Conservation (phyloP, 2,113 vertebrate genomes). For the Otocyon megalotis region DNA sequence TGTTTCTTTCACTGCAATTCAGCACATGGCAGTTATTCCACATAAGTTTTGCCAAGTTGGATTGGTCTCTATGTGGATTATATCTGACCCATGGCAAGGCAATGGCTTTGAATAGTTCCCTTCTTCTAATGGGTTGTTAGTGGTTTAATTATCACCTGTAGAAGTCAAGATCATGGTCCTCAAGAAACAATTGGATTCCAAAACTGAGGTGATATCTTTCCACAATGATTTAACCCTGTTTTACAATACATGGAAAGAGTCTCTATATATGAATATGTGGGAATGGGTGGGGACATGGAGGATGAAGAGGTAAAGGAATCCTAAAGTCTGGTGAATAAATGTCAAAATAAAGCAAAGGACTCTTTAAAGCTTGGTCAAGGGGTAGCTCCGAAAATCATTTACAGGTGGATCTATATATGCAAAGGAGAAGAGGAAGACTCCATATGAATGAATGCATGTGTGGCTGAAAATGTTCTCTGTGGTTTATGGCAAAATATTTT, state of each 20-base stretch:
- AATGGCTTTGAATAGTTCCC: not conserved
- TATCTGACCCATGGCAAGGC: not conserved
- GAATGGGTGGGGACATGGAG: not conserved
- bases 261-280: not conserved
- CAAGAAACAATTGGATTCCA: not conserved
- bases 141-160: not conserved
- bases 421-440: not conserved
- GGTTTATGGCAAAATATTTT: not conserved
- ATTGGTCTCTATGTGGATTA: not conserved
- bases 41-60: not conserved
- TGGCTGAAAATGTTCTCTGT: not conserved
- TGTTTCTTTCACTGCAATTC: not conserved
- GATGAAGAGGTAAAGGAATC: not conserved
- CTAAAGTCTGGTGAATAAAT: not conserved
- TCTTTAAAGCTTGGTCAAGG: not conserved
- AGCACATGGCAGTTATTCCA: not conserved
- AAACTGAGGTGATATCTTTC: not conserved
- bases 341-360: not conserved
- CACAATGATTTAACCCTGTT: not conserved
- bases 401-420: not conserved
- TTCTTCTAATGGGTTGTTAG: not conserved
- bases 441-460: not conserved
- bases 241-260: not conserved
- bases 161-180: not conserved
- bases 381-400: not conserved